Evolutionary conservation across 2,888 invertebrate genomes (phyloP).

Genomic region (Pseudococcus jackbeardsleyi): DNA sequence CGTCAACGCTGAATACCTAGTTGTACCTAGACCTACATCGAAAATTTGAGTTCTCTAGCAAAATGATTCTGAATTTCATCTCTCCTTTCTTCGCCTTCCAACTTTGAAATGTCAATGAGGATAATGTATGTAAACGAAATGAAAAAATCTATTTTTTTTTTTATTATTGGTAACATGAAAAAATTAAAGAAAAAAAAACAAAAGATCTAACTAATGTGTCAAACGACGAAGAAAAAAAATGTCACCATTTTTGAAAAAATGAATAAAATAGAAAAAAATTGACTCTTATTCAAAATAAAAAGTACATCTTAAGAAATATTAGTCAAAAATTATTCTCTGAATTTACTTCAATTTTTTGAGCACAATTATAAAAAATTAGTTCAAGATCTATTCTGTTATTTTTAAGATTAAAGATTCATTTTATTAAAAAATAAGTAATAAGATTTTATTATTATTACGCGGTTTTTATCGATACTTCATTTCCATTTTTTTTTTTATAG

Average conservation of each 20-base stretch:
- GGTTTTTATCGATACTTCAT: too few relatives aligned
- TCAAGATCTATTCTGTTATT: not conserved
- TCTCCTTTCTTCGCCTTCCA: not conserved
- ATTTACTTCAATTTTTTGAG: not conserved
- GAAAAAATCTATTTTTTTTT: not conserved
- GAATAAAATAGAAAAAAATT: not conserved
- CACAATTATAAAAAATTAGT: not conserved
- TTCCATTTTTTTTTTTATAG: too few relatives aligned
- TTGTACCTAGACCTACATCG: too few relatives aligned
- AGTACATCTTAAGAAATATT: conserved; percentile 22
- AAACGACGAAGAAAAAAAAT: not conserved
- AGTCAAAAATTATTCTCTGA: not conserved
- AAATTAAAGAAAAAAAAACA: conserved; percentile 1
- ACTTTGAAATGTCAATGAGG: not conserved
- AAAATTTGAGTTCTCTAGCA: not conserved
- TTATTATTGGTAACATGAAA: not conserved
- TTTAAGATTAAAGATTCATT: not conserved
- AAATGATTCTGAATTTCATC: not conserved
- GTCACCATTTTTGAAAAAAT: not conserved
- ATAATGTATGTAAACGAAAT: not conserved
- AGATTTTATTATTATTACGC: too few relatives aligned
- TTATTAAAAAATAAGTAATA: too few relatives aligned
- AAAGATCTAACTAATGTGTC: not conserved
- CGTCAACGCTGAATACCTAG: too few relatives aligned
- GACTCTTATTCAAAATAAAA: not conserved